Percentiles rank a stretch among this genome's conserved stretches.
These are phyloP conservation scores for Phortica magna DNA, from an alignment of 2,888 invertebrate genomes.

Conservation along the genomic window DNA sequence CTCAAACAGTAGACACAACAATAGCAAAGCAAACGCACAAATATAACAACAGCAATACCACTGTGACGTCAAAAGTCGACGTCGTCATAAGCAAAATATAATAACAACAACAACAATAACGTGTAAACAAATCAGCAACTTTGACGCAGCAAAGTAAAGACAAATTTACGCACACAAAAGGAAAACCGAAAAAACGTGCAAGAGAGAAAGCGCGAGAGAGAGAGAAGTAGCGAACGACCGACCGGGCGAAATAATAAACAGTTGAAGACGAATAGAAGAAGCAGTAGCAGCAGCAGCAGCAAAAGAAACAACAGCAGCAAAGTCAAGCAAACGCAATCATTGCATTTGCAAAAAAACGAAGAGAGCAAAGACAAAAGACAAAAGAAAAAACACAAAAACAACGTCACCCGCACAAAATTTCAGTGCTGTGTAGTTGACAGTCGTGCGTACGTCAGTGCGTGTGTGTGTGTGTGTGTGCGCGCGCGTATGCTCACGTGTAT, in stretches of 20 bases:
- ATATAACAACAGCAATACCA: slow-evolving; percentile 14
- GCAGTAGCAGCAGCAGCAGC: not conserved
- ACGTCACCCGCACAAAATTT: slow-evolving; percentile 42
- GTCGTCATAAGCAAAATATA: not conserved
- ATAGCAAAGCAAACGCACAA: not conserved
- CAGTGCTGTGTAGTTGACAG: slow-evolving; percentile 37
- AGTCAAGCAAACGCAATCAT: slow-evolving; percentile 1
- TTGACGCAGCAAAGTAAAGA: not conserved
- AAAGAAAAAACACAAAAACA: slow-evolving; percentile 41
- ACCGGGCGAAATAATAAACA: not conserved
- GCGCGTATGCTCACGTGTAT: not conserved
- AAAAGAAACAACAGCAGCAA: not conserved
- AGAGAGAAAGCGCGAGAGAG: not conserved
- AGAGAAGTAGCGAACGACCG: not conserved
- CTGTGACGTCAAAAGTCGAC: slow-evolving; percentile 51
- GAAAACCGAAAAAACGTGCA: not conserved
- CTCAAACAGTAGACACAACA: slow-evolving; percentile 1
- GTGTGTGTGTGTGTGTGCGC: slow-evolving; percentile 38
- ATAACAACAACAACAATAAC: not conserved
- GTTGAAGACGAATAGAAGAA: not conserved
- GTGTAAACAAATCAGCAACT: slow-evolving; percentile 1
- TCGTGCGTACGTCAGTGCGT: slow-evolving; percentile 41
- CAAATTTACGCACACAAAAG: not conserved
- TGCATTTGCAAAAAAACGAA: not conserved
- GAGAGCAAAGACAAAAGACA: slow-evolving; percentile 1